phyloP scores from a whole-genome alignment of 2,888 invertebrate genomes.

The Cephus spinipes region DNA sequence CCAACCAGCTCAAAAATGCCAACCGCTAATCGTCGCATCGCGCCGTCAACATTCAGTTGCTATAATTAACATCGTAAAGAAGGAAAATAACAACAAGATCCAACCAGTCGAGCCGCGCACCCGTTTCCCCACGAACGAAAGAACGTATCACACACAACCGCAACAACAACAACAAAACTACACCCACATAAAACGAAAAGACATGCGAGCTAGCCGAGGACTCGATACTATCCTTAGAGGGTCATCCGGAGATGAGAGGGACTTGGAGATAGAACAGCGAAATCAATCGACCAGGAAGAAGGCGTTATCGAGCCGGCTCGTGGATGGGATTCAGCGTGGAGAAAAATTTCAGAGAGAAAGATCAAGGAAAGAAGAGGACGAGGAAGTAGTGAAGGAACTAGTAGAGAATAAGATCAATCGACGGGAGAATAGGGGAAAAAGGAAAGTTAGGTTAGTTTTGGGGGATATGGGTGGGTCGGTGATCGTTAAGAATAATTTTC shows the following conservation, averaged over 20 bases:
- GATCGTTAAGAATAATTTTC: background rate
- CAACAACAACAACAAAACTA: constrained; percentile 22
- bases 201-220: background rate
- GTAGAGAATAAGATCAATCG: constrained; percentile 9
- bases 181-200: constrained; percentile 23
- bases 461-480: background rate
- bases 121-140: constrained; percentile 48
- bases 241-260: constrained; percentile 10
- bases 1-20: constrained; percentile 98
- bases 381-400: background rate
- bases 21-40: constrained; percentile 80
- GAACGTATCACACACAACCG: constrained; percentile 32
- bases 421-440: constrained; percentile 1
- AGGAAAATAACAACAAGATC: constrained; percentile 40
- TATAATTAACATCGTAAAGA: constrained; percentile 38
- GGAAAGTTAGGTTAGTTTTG: background rate
- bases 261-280: constrained; percentile 2
- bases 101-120: constrained; percentile 37
- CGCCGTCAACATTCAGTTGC: constrained; percentile 43
- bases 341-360: background rate
- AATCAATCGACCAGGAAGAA: background rate
- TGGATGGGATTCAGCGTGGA: background rate
- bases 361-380: background rate
- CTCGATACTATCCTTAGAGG: background rate
- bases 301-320: background rate